Base-by-base conservation (phyloP, 2,888 invertebrate species). In the Oxycera nigricornis region DNA sequence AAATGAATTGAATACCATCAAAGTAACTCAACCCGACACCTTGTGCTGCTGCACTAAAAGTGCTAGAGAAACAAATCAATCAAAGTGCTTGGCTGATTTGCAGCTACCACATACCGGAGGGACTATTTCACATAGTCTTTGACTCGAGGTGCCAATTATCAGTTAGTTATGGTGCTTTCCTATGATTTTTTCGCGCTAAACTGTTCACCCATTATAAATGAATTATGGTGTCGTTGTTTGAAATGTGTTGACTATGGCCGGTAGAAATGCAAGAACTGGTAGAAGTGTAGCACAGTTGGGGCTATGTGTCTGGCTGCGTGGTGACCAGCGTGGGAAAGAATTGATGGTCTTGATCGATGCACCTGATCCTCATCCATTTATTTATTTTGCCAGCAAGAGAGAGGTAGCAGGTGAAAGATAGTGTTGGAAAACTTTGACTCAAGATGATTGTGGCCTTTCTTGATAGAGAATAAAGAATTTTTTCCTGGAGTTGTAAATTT, bases 151-250 rank as follows among this genome's bases (percentile, higher is more conserved):
- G 68, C 52, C 68, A 68, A 68, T 68, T 68, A 68, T 30, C 30
- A 46, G 52, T 68, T 52, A 68, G 68, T 68, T 68, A 68, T 68
- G 52, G 68, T 52, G 68, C 68, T 50, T 68, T 68, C 68, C 50
- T 30, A 20, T 31, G 31, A 52, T 52, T 68, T 68, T 68, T 68
- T 50, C 68, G n/a, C 30, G 17, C 68, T 68, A 50, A 50, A 46
- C 50, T 46, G 68, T 30, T 68, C 39, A 14, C 52, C 30, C 52
- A 67, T 67, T 68, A 46, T 68, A 52, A 68, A 68, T 68, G 52
- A 68, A 28, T 28, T 46, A 68, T 68, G 68, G 68, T 30, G 52
- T 52, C 52, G 52, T 20, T 50, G 30, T 14, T 68, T 68, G 20
- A 50, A 68, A 68, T 68, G 52, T 52, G 46, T 52, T 50, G 17